These are phyloP conservation scores for Xanthia togata DNA, from an alignment of 2,888 invertebrate genomes.

Conservation along the genomic window DNA sequence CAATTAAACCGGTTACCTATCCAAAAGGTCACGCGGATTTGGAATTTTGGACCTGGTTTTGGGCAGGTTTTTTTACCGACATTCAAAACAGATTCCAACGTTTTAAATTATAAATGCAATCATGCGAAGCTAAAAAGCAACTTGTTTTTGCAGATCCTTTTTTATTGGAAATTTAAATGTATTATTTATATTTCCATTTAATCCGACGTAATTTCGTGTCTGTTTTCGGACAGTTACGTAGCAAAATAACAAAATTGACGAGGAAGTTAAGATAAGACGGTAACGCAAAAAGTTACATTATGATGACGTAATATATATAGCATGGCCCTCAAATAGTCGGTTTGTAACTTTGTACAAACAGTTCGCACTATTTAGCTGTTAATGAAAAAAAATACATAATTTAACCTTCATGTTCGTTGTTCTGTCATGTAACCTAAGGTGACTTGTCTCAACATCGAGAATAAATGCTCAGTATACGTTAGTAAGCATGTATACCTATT, in stretches of 20 bases:
- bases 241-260: constrained; percentile 6
- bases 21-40: not conserved
- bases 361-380: constrained; percentile 31
- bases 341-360: constrained; percentile 9
- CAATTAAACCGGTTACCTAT: not conserved
- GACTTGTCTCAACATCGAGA: not conserved
- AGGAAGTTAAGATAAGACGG: constrained; percentile 27
- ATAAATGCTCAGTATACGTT: not conserved
- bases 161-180: not conserved
- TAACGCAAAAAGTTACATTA: constrained; percentile 17
- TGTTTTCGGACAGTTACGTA: not conserved
- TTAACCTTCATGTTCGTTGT: constrained; percentile 15
- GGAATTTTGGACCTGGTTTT: not conserved
- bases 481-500: not conserved
- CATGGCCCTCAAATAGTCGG: not conserved
- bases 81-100: not conserved
- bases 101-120: not conserved
- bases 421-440: not conserved
- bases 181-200: not conserved
- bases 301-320: not conserved
- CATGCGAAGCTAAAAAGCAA: not conserved
- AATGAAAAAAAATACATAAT: constrained; percentile 32
- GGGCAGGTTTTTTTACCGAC: not conserved
- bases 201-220: not conserved
- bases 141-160: not conserved